Base-by-base conservation (phyloP, 1,140 invertebrate genomes). In the Geopemphigus sp. region DNA sequence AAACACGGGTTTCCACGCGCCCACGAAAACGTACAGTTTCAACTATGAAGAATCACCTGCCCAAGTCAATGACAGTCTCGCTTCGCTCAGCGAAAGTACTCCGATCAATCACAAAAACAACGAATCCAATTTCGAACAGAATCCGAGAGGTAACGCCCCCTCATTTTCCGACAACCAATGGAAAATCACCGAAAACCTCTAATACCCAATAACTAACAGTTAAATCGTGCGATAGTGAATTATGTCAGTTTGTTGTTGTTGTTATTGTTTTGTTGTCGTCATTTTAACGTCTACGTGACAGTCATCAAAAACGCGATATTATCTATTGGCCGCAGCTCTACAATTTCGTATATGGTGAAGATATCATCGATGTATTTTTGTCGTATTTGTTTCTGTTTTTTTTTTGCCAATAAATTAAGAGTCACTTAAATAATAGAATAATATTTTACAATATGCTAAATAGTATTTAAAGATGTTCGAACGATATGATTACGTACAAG, bases 1-100 rank as follows among this genome's bases (percentile, higher is more conserved):
- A 3, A 53, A 81, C n/a, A 70, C 63, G 56, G 72, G 81, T 32
- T 83, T 83, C 50, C 81, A 83, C 59, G 73, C 82, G 19, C 82
- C 82, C 32, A 81, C 61, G 32, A 70, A 82, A 50, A 83, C 81
- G 45, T 82, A 80, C 29, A 81, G 82, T 29, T 83, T 83, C 59
- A 66, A 81, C 74, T 78, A 78, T 12, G 74, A 78, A 78, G 74
- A 78, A 61, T 78, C 61, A 1, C 78, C 61, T 19, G 32, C 78
- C 15, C 63, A 68, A 68, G 47, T 66, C 11, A 80, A 80, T 19
- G 61, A 80, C 32, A 68, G 61, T 19, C 47, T 80, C 12, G 11
- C 39, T 56, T 68, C 61, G 19, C 14, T 45, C 45, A 17, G 5
- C 32, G 64, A 68, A 8, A 68, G 68, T 80, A 14, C 47, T 80